Base-by-base conservation (phyloP, 2,888 invertebrate species). In the Diarsia rubi region DNA sequence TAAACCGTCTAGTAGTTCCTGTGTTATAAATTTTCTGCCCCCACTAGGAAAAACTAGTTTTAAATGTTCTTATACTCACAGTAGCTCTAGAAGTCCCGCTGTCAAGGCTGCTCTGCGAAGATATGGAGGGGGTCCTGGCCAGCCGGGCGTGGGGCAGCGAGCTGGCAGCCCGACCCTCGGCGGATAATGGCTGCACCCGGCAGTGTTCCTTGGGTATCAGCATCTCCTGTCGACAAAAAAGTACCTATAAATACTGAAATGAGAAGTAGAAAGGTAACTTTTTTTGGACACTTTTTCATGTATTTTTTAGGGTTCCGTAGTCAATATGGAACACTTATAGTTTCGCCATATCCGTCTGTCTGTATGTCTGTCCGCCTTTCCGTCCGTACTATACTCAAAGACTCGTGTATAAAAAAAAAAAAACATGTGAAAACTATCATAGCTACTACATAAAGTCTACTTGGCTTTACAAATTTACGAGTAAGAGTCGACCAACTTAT, bases 41-140 rank as follows among this genome's bases (percentile, higher is more conserved):
- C 3, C 14, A 14, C 3, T 8, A 16, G 14, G n/a, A n/a, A n/a
- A 60, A 37, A 0, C 14, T 42, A 3, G 42, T 42, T 16, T 42
- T 42, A 3, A n/a, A n/a, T 16, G 44, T 16, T 21, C 3, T 21
- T 21, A 24, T 83, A 91, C 94, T 93, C 69, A 96, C 96, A 73
- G 96, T 96, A 63, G 96, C 96, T 94, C 97, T 96, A 69, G 97
- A 97, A 81, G 97, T 97, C 85, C 97, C 97, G 90, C 98, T 98
- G 90, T 98, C 98, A 81, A 98, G 96, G 91, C 98, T 98, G 94
- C 98, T 98, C 93, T 98, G 98, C 74, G 98, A 98, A 21, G 98
- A 98, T 86, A 98, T 97, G 47, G 98, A 98, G 45, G 98, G 98
- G 0, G 98, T 98, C 79, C 98, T 97, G 82, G 98, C 97, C 42